Base-by-base conservation (phyloP, 2,888 invertebrate genomes). In the Plemyria rubiginata region DNA sequence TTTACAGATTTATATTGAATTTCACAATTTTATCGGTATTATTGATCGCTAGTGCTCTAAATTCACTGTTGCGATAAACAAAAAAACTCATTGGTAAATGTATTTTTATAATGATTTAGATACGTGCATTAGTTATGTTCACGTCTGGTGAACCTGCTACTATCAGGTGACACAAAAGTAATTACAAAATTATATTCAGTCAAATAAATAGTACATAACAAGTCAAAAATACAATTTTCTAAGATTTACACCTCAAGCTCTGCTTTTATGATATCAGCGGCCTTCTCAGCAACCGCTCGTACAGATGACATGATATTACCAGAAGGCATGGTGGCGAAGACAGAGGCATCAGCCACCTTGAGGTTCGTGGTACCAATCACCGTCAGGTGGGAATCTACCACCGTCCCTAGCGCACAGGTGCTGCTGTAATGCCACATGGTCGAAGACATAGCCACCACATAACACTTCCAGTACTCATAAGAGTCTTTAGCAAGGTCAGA, bases 391-490 rank as follows among this genome's bases (percentile, higher is more conserved):
- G 29, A 53, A 43, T 78, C 70, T 6, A 76, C 57, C 0, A 78
- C 78, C 9, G 6, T 28, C 0, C 78, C 78, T 54, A 78, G 66
- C 0, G 73, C 54, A 13, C 71, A 70, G 3, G 76, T 73, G 7
- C 77, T 72, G 7, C 53, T 15, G 32, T 72, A 73, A 55, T 78
- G 77, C 72, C 74, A 77, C 70, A 74, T 68, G 15, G 70, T 68
- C 0, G 67, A 60, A 32, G 73, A 73, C 72, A 73, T 68, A 4
- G n/a, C n/a, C 5, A 41, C 13, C 4, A n/a, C 13, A 45, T 77
- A 76, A 46, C 79, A 78, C 4, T 67, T 5, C 71, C 70, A 78
- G 58, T 40, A 78, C 0, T 62, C 65, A 3, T 40, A 56, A 13
- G 60, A 65, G 8, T 7, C 28, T 4, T 38, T 61, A 0, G 45